These are phyloP conservation scores for Andricus curvator DNA, from an alignment of 2,888 invertebrate genomes.

Conservation along the genomic window DNA sequence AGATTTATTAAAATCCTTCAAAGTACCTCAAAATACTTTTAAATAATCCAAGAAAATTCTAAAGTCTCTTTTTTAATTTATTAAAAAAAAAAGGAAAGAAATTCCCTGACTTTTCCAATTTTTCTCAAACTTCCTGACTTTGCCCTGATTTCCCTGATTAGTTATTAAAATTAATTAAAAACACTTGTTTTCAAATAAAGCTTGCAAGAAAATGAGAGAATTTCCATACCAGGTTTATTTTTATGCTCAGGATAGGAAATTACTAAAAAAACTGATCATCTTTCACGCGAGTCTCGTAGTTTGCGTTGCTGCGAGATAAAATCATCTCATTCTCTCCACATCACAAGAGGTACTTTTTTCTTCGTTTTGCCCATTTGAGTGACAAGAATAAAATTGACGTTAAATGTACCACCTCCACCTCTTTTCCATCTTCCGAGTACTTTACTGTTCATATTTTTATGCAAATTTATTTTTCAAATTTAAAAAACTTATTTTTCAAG, in stretches of 20 bases:
- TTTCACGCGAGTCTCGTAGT: not conserved
- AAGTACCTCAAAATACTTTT: too few species aligned
- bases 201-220: not conserved
- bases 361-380: not conserved
- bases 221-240: not conserved
- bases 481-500: too few species aligned
- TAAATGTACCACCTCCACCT: not conserved
- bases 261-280: not conserved
- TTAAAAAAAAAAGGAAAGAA: too few species aligned
- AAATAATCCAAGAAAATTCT: too few species aligned
- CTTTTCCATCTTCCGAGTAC: not conserved
- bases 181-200: not conserved
- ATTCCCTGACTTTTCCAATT: too few species aligned
- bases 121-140: too few species aligned
- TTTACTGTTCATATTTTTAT: not conserved
- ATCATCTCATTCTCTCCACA: not conserved
- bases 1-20: too few species aligned
- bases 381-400: not conserved
- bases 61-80: too few species aligned
- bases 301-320: not conserved
- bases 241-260: not conserved
- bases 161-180: not conserved
- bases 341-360: not conserved
- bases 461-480: not conserved
- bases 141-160: too few species aligned